Conservation (phyloP, 2,113 vertebrate genomes). For the Melanostigma gelatinosum region DNA sequence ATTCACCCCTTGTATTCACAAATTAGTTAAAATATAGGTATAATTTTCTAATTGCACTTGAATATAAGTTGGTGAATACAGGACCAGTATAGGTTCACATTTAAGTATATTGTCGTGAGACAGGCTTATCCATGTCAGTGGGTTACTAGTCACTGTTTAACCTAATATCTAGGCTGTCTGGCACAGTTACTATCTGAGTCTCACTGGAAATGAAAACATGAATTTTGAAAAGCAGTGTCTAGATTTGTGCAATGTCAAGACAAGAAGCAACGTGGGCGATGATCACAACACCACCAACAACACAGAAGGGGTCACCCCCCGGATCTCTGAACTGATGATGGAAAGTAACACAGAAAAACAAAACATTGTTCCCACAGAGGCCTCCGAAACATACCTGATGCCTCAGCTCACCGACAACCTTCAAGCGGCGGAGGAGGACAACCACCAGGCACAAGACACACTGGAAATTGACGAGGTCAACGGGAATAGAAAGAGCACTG, state of each 20-base stretch:
- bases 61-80: slow-evolving; percentile 20
- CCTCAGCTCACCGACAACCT: slow-evolving; percentile 76
- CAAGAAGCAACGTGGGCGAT: slow-evolving; percentile 69
- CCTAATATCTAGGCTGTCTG: slow-evolving; percentile 50
- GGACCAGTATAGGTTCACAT: slow-evolving; percentile 12
- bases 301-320: slow-evolving; percentile 75
- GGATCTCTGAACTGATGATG: slow-evolving; percentile 75
- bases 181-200: slow-evolving; percentile 56
- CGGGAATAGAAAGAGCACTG: slow-evolving; percentile 72
- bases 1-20: neutral
- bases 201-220: slow-evolving; percentile 84
- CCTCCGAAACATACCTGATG: slow-evolving; percentile 64
- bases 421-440: slow-evolving; percentile 61
- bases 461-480: slow-evolving; percentile 77
- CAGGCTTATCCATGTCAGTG: slow-evolving; percentile 35
- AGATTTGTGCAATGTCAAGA: slow-evolving; percentile 83
- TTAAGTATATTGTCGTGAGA: slow-evolving; percentile 11
- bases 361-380: slow-evolving; percentile 61
- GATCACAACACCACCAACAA: slow-evolving; percentile 67
- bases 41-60: slow-evolving; percentile 24
- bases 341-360: slow-evolving; percentile 71
- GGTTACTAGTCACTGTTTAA: slow-evolving; percentile 55
- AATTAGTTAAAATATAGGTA: neutral
- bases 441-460: slow-evolving; percentile 65
- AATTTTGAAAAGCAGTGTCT: slow-evolving; percentile 81